Evolutionary conservation across 1,140 invertebrate genomes (phyloP), one percentile per base, ranked within the genome.

Genomic region (Halyomorpha halys): DNA sequence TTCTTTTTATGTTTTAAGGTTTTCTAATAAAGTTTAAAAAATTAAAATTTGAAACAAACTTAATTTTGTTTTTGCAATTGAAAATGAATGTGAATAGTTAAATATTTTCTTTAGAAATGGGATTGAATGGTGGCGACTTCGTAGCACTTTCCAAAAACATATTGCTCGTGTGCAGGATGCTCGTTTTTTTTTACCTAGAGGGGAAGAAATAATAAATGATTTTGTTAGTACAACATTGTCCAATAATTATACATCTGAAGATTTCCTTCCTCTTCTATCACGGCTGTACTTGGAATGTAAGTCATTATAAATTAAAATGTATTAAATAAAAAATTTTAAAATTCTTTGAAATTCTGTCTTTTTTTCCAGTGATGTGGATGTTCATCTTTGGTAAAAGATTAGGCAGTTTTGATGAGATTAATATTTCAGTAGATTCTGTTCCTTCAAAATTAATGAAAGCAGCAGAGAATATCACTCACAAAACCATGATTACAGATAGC

Each of bases 231-330:
- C 72, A 9, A 68, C 72, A 62, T 69, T 79, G 0, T 59, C 49
- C 27, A 0, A 3, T 23, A 1, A 51, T 59, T 23, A 13, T 8
- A 6, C 30, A 2, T 11, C 70, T 8, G 62, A 71, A 11, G 84
- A 94, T 76, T 82, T 90, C 71, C 69, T 89, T 54, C 78, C 81
- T 14, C 78, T 85, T 72, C 72, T 94, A 15, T 86, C 86, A 34
- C 79, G 86, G 67, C 75, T 90, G 39, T 88, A 85, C 73, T 80
- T 91, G 63, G 89, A 93, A 81, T 75, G 90, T 91, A 81, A 79
- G 76, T 78, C 65, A 34, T 15, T 23, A 30, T 44, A 61, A n/a
- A 34, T 61, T 44, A 59, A 4, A 23, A 27, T 59, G 4, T 27
- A 11, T 16, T 59, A 25, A 14, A 8, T 2, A 13, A 23, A 27